These are phyloP conservation scores for Carassius carassius DNA, from an alignment of 2,113 vertebrate genomes.

Conservation along the genomic window DNA sequence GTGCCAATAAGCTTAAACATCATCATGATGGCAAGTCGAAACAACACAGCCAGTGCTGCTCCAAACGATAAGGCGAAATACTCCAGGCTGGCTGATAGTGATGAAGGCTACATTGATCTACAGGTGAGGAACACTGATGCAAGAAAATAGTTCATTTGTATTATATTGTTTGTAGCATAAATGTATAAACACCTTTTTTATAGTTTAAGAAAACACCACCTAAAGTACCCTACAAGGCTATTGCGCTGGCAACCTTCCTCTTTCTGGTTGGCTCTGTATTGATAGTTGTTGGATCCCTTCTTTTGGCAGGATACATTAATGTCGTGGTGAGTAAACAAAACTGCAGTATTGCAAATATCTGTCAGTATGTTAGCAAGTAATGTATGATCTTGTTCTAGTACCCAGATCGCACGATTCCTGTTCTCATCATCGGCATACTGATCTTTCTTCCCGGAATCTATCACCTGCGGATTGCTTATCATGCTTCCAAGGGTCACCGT, in stretches of 20 bases:
- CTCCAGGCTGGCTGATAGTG: conserved; percentile 85
- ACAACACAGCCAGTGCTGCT: conserved; percentile 76
- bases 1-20: conserved; percentile 13
- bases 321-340: conserved; percentile 80
- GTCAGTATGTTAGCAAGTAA: neutral
- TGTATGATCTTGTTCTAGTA: conserved; percentile 70
- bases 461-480: conserved; percentile 94
- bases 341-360: neutral
- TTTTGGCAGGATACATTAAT: conserved; percentile 86
- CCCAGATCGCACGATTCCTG: conserved; percentile 85
- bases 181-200: neutral
- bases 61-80: conserved; percentile 94
- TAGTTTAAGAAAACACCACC: conserved; percentile 96
- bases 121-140: conserved; percentile 78
- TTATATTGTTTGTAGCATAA: neutral
- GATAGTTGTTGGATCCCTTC: conserved; percentile 88
- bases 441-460: conserved; percentile 96
- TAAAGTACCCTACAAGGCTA: conserved; percentile 94
- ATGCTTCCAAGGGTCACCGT: conserved; percentile 90
- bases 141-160: neutral
- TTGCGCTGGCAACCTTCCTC: conserved; percentile 86
- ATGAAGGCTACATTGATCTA: conserved; percentile 94
- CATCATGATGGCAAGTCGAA: conserved; percentile 81
- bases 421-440: conserved; percentile 91
- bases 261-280: conserved; percentile 91